phyloP scores from a whole-genome alignment of 2,797 vertebrate species.

The Cryptoblepharus egeriae region DNA sequence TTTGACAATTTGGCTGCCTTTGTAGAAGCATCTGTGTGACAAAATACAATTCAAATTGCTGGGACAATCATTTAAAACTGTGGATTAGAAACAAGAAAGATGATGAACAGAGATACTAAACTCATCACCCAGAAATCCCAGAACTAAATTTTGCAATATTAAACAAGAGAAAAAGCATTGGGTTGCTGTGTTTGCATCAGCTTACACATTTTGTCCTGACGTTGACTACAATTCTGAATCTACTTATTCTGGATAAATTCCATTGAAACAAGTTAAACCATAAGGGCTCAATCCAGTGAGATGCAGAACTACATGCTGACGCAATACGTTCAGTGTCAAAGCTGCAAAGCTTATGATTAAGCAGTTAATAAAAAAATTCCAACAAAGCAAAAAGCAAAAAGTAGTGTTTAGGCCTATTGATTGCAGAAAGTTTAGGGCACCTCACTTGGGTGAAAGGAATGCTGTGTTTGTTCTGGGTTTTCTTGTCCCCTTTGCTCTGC shows the following conservation, averaged over 20 bases:
- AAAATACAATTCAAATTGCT: not conserved
- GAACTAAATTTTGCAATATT: not conserved
- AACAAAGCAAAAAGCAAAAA: not conserved
- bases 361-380: not conserved
- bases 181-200: conserved; percentile 7
- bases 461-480: not conserved
- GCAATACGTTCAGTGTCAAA: not conserved
- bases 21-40: not conserved
- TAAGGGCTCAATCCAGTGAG: not conserved
- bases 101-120: not conserved
- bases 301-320: not conserved
- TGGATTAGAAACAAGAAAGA: not conserved
- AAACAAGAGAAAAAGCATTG: not conserved
- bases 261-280: not conserved
- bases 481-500: not conserved
- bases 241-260: not conserved
- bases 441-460: not conserved
- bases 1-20: not conserved
- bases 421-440: not conserved
- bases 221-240: not conserved
- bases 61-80: not conserved
- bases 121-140: not conserved
- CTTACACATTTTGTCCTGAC: not conserved
- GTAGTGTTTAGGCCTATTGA: not conserved
- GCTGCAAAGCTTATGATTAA: not conserved